These are phyloP conservation scores for Baronia brevicornis DNA, from an alignment of 2,888 invertebrate species.

Conservation along the genomic window DNA sequence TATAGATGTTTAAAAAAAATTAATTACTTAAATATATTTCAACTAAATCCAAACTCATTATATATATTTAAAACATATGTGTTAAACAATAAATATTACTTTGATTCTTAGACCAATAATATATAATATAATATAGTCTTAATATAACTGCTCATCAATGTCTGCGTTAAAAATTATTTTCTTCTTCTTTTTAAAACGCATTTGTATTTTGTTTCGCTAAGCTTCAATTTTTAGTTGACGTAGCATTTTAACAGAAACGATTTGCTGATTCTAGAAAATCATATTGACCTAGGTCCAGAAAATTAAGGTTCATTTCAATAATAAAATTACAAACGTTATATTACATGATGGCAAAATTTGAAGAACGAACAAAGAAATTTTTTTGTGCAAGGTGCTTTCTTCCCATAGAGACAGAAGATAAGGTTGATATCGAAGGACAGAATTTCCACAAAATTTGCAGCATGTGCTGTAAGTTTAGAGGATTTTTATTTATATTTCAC, in stretches of 20 bases:
- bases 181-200: conserved; percentile 6
- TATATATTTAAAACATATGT: too few species aligned
- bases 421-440: conserved; percentile 55
- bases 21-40: too few species aligned
- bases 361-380: conserved; percentile 52
- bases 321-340: conserved; percentile 20
- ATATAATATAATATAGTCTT: too few species aligned
- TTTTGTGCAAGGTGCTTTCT: conserved; percentile 62
- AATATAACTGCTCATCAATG: too few species aligned
- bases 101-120: too few species aligned
- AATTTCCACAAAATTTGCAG: conserved; percentile 58
- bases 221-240: conserved; percentile 30
- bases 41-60: too few species aligned
- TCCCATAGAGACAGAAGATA: conserved; percentile 48
- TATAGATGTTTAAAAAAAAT: too few species aligned
- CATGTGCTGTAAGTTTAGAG: conserved; percentile 54
- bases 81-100: too few species aligned
- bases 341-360: conserved; percentile 39
- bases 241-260: conserved; percentile 36
- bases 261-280: conserved; percentile 37
- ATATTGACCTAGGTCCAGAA: not conserved
- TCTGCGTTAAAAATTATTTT: too few species aligned
- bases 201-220: conserved; percentile 30
- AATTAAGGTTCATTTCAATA: conserved; percentile 19
- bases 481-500: conserved; percentile 3